These are phyloP conservation scores for Phengaris alcon DNA, from an alignment of 2,888 invertebrate genomes.

Conservation along the genomic window DNA sequence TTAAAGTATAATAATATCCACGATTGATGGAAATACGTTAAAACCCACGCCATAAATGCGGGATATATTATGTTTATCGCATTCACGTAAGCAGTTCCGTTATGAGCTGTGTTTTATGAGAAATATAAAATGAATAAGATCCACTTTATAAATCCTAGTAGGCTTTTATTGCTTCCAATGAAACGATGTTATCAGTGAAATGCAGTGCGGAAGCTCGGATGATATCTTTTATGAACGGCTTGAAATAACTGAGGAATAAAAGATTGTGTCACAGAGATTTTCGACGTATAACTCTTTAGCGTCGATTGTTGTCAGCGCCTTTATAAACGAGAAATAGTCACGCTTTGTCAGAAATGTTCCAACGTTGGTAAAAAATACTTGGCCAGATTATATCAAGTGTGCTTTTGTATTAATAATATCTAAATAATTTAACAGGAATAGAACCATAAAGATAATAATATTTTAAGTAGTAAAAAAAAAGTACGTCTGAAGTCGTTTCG, in stretches of 20 bases:
- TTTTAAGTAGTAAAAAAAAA: no score
- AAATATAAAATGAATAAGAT: slow-evolving; percentile 30
- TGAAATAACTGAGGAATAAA: slow-evolving; percentile 20
- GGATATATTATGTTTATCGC: slow-evolving; percentile 18
- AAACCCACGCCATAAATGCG: slow-evolving; percentile 9
- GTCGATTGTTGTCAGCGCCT: slow-evolving; percentile 21
- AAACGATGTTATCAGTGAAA: slow-evolving; percentile 30
- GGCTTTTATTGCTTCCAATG: slow-evolving; percentile 31
- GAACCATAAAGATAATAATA: no score
- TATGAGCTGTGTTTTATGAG: slow-evolving; percentile 28
- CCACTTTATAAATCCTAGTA: slow-evolving; percentile 25
- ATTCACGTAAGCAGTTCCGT: not conserved
- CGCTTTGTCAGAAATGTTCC: not conserved
- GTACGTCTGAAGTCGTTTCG: no score
- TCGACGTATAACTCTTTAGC: slow-evolving; percentile 24
- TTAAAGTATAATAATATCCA: slow-evolving; percentile 5
- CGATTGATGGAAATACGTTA: slow-evolving; percentile 16
- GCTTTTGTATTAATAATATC: not conserved
- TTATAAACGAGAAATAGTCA: not conserved
- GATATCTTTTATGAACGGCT: slow-evolving; percentile 27
- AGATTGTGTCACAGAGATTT: slow-evolving; percentile 16
- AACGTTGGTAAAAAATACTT: not conserved
- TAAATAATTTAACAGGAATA: no score
- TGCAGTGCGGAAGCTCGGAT: slow-evolving; percentile 22
- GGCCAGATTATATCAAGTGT: not conserved